Base-by-base conservation (phyloP, 1,140 invertebrate species). In the Dreissena polymorpha region DNA sequence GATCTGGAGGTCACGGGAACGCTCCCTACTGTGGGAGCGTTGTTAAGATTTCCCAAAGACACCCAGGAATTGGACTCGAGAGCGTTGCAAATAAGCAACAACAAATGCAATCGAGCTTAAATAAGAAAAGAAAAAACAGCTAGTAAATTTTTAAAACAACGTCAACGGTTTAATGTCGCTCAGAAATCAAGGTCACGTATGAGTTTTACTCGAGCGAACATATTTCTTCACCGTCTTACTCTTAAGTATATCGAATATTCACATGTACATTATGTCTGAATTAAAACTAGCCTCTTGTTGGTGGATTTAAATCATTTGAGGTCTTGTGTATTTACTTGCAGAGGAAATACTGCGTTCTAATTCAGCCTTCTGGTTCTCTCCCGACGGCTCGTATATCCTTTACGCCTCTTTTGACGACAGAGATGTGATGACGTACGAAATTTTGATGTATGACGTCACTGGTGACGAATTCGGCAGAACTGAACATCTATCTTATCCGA, bases 401-500 rank as follows among this genome's bases (percentile, higher is more conserved):
- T 99, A 97, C 88, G 96, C 96, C 0, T 95, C 95, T 2, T 98
- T 98, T 92, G 97, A 99, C 92, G 97, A 98, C 92, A 96, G 95
- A 0, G 89, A 96, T 29, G 97, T 99, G 0, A 95, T 96, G 72
- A 96, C 95, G 95, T 89, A 96, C 87, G 94, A 95, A 89, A 97
- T 95, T 88, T 95, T 95, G 71, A 96, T 91, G 74, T 95, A 94
- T 91, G 97, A 97, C 60, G 86, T 57, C 90, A 93, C 84, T 90
- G 93, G 64, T 25, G 67, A 84, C 13, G 64, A 80, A 6, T 89
- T 90, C 71, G 84, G 83, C 3, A 95, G 96, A 88, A 96, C 97
- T 85, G 94, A 95, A 90, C 96, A 95, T 70, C 94, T 98, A 82
- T 94, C 96, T 85, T 98, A 98, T 93, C 97, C 97, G 0, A 98